Conservation (phyloP, 2,888 invertebrate genomes). For the Dicyrtomina minuta region DNA sequence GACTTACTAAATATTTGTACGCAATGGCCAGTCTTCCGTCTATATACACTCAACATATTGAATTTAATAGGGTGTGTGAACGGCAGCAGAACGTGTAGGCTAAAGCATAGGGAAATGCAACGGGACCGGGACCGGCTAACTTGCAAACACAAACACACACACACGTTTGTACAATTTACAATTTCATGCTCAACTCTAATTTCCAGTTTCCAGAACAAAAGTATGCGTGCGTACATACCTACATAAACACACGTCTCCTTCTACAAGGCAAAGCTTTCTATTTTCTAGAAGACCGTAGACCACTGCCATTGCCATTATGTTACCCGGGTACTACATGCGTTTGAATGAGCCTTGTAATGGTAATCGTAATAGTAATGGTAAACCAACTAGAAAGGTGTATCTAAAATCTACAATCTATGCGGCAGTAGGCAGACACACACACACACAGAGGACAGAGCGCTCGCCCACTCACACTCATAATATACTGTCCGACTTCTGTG, state of each 20-base stretch:
- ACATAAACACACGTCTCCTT: not conserved
- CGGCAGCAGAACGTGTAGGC: not conserved
- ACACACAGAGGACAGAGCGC: no score
- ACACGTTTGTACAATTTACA: not conserved
- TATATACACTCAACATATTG: not conserved
- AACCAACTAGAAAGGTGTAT: no score
- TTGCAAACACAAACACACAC: not conserved
- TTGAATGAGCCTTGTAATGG: no score
- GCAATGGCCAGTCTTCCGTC: not conserved
- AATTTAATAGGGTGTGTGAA: not conserved
- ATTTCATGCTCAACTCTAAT: slow-evolving; percentile 31
- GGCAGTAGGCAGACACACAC: no score
- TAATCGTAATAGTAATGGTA: no score
- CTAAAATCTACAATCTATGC: not conserved
- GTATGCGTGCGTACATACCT: no score
- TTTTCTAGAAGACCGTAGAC: no score
- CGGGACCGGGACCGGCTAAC: not conserved
- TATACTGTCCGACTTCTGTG: no score
- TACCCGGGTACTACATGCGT: no score
- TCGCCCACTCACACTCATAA: no score
- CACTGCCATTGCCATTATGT: no score
- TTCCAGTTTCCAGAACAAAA: slow-evolving; percentile 32
- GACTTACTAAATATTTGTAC: slow-evolving; percentile 20
- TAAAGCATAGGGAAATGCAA: not conserved
- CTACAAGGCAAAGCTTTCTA: no score